Conservation (phyloP, 1,140 invertebrate species). For the Pseudomyrmex pallidus region DNA sequence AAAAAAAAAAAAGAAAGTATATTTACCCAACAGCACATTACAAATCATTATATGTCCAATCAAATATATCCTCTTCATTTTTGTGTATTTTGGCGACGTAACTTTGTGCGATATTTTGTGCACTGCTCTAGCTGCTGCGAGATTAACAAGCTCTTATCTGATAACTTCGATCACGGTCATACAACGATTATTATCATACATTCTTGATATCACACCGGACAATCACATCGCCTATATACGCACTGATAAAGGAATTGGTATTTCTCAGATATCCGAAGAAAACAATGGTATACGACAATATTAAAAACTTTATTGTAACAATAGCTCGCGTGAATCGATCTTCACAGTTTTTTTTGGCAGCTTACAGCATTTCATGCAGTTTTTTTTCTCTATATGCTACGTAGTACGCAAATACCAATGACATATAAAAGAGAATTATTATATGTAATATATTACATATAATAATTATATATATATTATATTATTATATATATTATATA, state of each 20-base stretch:
- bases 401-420: conserved; percentile 42
- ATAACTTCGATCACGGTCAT: conserved; percentile 32
- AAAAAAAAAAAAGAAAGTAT: conserved; percentile 22
- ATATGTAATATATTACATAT: conserved; percentile 18
- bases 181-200: not conserved
- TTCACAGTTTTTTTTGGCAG: conserved; percentile 61
- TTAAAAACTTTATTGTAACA: conserved; percentile 61
- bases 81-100: not conserved
- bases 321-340: conserved; percentile 21
- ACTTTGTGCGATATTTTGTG: not conserved
- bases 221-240: conserved; percentile 6
- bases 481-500: conserved; percentile 11
- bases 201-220: not conserved
- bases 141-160: conserved; percentile 57
- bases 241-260: not conserved
- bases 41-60: conserved; percentile 13
- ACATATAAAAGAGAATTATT: conserved; percentile 51
- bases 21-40: conserved; percentile 39
- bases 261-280: not conserved
- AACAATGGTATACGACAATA: conserved; percentile 14
- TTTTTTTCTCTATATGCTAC: conserved; percentile 38
- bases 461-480: conserved; percentile 33
- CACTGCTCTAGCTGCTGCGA: not conserved
- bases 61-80: conserved; percentile 32
- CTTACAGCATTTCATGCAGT: conserved; percentile 39